Conservation (phyloP, 2,797 vertebrate species). For the Chloroceryle inda region DNA sequence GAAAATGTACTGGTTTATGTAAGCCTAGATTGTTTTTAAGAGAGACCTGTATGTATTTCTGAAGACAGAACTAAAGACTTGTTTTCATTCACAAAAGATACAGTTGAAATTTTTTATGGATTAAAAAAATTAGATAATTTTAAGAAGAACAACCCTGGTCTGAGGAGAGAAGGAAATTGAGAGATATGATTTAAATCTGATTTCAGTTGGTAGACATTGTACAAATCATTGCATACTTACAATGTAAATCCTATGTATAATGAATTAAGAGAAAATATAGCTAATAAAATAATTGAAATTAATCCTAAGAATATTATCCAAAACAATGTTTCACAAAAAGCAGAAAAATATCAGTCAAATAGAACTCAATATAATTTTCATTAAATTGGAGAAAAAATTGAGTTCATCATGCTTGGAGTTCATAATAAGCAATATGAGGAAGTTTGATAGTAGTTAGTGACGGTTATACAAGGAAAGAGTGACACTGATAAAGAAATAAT, state of each 20-base stretch:
- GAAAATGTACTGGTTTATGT: background rate
- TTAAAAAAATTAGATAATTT: background rate
- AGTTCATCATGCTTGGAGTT: slow-evolving; percentile 30
- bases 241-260: background rate
- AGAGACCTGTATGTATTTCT: background rate
- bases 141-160: background rate
- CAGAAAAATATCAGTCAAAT: slow-evolving; percentile 15
- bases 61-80: background rate
- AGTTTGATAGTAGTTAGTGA: slow-evolving; percentile 47
- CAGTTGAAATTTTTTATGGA: background rate
- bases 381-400: slow-evolving; percentile 39
- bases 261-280: background rate
- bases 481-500: slow-evolving; percentile 76
- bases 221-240: slow-evolving; percentile 9
- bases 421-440: slow-evolving; percentile 52
- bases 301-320: background rate
- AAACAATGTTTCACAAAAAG: background rate
- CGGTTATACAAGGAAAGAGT: slow-evolving; percentile 66
- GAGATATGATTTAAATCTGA: slow-evolving; percentile 1
- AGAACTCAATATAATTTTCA: slow-evolving; percentile 56
- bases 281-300: slow-evolving; percentile 6
- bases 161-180: background rate
- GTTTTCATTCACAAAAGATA: background rate
- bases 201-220: background rate
- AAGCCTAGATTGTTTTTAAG: background rate